phyloP scores from a whole-genome alignment of 1,140 invertebrate genomes.

The Drosophila kurseongensis region DNA sequence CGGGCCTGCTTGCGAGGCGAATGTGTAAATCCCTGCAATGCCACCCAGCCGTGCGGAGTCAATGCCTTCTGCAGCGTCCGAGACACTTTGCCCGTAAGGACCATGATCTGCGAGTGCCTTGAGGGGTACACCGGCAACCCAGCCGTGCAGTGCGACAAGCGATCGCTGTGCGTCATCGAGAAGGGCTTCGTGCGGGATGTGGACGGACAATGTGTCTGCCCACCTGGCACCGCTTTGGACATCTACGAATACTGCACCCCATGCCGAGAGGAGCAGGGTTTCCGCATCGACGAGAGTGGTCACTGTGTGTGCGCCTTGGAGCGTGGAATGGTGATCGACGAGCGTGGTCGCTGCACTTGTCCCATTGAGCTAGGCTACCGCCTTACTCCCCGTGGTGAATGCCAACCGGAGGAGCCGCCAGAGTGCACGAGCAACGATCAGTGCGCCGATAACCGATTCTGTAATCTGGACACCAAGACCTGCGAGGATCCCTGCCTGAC shows the following conservation, averaged over 20 bases:
- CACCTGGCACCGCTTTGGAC: conserved; percentile 90
- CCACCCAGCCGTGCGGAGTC: conserved; percentile 91
- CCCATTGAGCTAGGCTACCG: conserved; percentile 89
- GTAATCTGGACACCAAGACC: conserved; percentile 88
- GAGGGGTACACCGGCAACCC: conserved; percentile 93
- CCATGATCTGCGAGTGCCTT: conserved; percentile 95
- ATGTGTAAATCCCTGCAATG: conserved; percentile 93
- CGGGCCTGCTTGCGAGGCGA: conserved; percentile 92
- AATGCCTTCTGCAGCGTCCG: conserved; percentile 92
- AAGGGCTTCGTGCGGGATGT: conserved; percentile 90
- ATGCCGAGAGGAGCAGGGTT: conserved; percentile 89
- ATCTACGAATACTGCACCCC: conserved; percentile 90
- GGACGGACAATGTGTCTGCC: conserved; percentile 90
- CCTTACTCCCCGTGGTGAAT: conserved; percentile 88
- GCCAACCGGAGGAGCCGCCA: conserved; percentile 86
- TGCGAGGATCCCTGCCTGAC: conserved; percentile 91
- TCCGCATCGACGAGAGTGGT: conserved; percentile 90
- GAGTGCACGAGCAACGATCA: conserved; percentile 91
- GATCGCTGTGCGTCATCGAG: conserved; percentile 88
- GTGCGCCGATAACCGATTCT: conserved; percentile 91
- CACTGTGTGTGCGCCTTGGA: conserved; percentile 92
- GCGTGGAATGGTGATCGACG: conserved; percentile 90
- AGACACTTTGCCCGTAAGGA: conserved; percentile 92
- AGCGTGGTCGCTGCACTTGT: conserved; percentile 91
- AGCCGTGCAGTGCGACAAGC: conserved; percentile 90